A percentile compares a stretch with the other conserved stretches of the same genome.
Evolutionary conservation across 2,113 vertebrate genomes (phyloP).

Genomic region (Podilymbus podiceps): DNA sequence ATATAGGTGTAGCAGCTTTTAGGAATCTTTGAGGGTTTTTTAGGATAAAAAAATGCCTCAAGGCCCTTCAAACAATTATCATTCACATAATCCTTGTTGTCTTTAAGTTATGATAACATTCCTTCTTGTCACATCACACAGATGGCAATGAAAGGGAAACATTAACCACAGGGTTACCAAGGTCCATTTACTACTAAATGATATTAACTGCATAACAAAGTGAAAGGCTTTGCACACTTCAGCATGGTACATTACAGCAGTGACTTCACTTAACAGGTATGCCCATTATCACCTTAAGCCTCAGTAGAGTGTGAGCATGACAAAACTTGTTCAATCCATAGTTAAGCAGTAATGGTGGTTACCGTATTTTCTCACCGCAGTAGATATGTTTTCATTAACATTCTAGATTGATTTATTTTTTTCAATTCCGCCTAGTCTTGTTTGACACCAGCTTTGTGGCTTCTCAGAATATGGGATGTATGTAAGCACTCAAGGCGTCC

Average conservation of each 20-base stretch:
- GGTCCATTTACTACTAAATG: slow-evolving; percentile 19
- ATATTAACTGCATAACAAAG: not conserved
- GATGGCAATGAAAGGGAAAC: slow-evolving; percentile 30
- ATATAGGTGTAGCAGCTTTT: not conserved
- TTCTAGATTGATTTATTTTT: not conserved
- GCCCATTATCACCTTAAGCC: not conserved
- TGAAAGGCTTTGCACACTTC: not conserved
- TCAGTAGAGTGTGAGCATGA: not conserved
- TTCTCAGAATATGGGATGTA: not conserved
- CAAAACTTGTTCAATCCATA: not conserved
- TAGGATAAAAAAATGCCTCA: not conserved
- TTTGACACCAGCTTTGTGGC: not conserved
- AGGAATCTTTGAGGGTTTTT: not conserved
- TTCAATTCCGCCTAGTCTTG: not conserved
- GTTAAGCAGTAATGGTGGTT: not conserved
- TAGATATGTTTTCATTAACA: not conserved
- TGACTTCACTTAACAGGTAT: not conserved
- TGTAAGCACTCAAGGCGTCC: not conserved
- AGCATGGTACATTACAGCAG: not conserved
- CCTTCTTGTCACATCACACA: slow-evolving; percentile 51
- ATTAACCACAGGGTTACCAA: slow-evolving; percentile 46
- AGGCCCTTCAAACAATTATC: slow-evolving; percentile 19
- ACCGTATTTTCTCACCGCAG: not conserved
- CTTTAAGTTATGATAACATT: slow-evolving; percentile 52
- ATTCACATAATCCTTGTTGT: slow-evolving; percentile 53